Percentiles rank a stretch among this genome's conserved stretches.
phyloP scores from a whole-genome alignment of 2,797 vertebrate species.

The Acanthornis magna region DNA sequence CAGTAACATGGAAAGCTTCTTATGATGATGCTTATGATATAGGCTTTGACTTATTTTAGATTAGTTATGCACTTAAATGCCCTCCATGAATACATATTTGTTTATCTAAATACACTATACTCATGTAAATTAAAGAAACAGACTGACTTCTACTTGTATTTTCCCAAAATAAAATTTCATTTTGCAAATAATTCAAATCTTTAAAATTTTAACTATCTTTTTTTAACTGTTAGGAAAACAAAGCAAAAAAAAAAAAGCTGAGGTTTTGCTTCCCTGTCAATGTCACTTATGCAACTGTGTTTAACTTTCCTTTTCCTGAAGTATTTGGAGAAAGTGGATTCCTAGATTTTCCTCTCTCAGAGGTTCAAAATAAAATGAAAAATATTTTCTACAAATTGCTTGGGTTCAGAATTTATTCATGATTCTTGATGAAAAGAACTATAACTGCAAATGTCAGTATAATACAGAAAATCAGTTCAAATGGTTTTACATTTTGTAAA shows the following conservation, averaged over 20 bases:
- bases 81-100: background rate
- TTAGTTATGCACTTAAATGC: background rate
- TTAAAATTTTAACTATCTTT: background rate
- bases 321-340: background rate
- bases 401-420: background rate
- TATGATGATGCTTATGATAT: background rate
- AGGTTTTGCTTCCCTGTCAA: background rate
- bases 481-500: background rate
- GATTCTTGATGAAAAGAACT: background rate
- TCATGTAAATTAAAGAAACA: background rate
- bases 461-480: background rate
- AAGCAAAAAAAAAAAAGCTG: rapidly evolving
- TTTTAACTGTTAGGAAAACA: background rate
- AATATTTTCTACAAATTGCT: background rate
- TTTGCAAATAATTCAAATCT: background rate
- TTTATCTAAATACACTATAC: background rate
- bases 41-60: background rate
- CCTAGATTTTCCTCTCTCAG: background rate
- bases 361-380: background rate
- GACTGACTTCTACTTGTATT: background rate
- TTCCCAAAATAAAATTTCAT: background rate
- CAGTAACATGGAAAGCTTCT: background rate
- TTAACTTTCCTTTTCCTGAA: background rate
- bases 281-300: background rate
- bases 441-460: background rate